A percentile compares a stretch with the other conserved stretches of the same genome.
Evolutionary conservation across 2,888 invertebrate genomes (phyloP).

Genomic region (Lingula anatina): DNA sequence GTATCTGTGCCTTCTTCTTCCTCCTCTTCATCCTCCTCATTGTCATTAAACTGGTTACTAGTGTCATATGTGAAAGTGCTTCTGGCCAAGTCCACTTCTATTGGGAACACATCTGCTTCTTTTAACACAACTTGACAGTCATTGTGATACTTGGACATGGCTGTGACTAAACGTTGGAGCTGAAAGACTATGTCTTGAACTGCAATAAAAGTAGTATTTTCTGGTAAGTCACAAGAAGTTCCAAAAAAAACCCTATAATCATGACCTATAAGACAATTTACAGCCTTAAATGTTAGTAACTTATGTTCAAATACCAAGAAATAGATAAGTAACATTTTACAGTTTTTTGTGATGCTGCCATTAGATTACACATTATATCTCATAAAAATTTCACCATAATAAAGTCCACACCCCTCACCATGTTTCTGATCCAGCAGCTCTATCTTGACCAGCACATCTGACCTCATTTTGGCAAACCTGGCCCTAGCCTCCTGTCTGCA

Average conservation of each 20-base stretch:
- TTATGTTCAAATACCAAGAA: no score
- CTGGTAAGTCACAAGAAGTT: no score
- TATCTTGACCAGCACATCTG: slow-evolving; percentile 81
- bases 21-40: slow-evolving; percentile 45
- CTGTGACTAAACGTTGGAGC: slow-evolving; percentile 73
- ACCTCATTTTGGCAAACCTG: slow-evolving; percentile 72
- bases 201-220: slow-evolving; percentile 41
- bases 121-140: slow-evolving; percentile 71
- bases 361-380: no score
- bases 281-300: no score
- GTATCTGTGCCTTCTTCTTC: slow-evolving; percentile 19
- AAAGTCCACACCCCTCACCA: slow-evolving; percentile 55
- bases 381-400: no score
- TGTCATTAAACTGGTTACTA: slow-evolving; percentile 41
- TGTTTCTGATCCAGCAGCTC: slow-evolving; percentile 97
- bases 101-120: slow-evolving; percentile 78
- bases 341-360: no score
- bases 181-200: slow-evolving; percentile 82
- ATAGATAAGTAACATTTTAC: no score
- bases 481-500: slow-evolving; percentile 91
- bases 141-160: slow-evolving; percentile 70
- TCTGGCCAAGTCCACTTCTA: slow-evolving; percentile 89
- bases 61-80: slow-evolving; percentile 77
- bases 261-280: no score
- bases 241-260: no score